Percentiles rank a stretch among this genome's conserved stretches.
These are phyloP conservation scores for Cliona cf. orientalis DNA, from an alignment of 37 sponge, comb jelly and placozoan species.

Conservation along the genomic window DNA sequence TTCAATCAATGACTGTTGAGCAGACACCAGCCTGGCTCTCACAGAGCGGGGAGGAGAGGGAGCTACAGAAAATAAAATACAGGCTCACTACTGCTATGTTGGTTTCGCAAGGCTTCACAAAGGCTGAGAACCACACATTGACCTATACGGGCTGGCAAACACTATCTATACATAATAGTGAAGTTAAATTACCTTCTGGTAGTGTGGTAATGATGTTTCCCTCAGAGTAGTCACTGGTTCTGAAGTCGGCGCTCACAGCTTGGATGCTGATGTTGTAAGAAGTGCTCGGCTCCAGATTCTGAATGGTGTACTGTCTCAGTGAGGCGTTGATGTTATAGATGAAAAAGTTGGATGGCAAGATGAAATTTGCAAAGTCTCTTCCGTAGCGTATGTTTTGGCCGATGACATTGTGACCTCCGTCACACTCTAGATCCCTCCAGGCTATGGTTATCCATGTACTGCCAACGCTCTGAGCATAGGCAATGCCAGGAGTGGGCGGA, in stretches of 20 bases:
- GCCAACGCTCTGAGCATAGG: neutral
- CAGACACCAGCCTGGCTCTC: neutral
- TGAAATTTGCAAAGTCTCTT: neutral
- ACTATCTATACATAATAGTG: no score
- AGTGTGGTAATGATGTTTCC: conserved; percentile 9
- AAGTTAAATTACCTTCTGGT: conserved; percentile 2
- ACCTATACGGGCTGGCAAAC: no score
- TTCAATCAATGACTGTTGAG: neutral
- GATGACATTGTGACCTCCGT: conserved; percentile 27
- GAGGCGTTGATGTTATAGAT: conserved; percentile 13
- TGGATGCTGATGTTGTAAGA: conserved; percentile 17
- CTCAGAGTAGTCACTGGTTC: conserved; percentile 2
- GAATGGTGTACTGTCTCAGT: conserved; percentile 3
- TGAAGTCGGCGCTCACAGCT: conserved; percentile 6
- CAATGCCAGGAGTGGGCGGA: conserved; percentile 13
- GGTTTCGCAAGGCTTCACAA: no score
- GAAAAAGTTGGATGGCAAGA: neutral
- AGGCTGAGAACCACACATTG: no score
- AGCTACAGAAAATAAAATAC: no score
- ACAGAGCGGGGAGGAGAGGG: conserved; percentile 20
- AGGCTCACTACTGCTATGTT: no score
- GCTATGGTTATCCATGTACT: conserved; percentile 1
- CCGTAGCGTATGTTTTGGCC: conserved; percentile 8
- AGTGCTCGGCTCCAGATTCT: neutral
- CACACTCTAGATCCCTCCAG: conserved; percentile 20